A percentile compares a stretch with the other conserved stretches of the same genome.
Conservation (phyloP, 2,113 vertebrate species). For the Microcebus jonahi region DNA sequence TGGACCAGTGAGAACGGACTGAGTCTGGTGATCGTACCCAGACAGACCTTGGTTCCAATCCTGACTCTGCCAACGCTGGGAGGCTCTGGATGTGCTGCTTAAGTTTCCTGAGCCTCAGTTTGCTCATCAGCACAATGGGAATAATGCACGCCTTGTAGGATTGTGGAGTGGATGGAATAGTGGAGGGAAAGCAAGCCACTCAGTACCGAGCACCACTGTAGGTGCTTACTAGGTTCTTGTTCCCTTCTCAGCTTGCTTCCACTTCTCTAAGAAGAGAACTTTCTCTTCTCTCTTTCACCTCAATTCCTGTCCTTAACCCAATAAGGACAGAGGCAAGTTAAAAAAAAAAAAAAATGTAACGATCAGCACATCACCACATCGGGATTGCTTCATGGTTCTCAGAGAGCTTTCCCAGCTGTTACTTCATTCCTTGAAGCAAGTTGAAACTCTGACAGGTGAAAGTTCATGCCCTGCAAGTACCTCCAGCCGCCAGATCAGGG, state of each 20-base stretch:
- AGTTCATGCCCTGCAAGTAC: background rate
- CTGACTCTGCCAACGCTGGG: background rate
- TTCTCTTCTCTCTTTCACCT: background rate
- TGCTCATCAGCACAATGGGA: background rate
- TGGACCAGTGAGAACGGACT: background rate
- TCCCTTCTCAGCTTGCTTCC: background rate
- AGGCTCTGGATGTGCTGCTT: background rate
- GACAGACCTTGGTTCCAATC: background rate
- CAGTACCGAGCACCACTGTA: rapidly evolving
- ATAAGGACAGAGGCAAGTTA: background rate
- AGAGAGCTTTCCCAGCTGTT: background rate
- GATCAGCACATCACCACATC: background rate
- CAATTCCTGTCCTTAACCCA: background rate
- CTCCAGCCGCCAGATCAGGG: background rate
- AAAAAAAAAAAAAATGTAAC: background rate
- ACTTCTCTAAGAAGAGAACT: too few relatives aligned
- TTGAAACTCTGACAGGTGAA: background rate
- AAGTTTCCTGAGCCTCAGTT: background rate
- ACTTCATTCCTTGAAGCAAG: background rate
- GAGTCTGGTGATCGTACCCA: background rate
- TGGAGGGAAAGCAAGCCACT: background rate
- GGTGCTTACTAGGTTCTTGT: background rate
- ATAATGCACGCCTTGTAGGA: background rate
- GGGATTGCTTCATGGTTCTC: background rate
- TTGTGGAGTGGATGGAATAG: background rate